Evolutionary conservation across 2,113 vertebrate species (phyloP), one percentile per base, ranked within the genome.

Genomic region (Chaetodon auriga): DNA sequence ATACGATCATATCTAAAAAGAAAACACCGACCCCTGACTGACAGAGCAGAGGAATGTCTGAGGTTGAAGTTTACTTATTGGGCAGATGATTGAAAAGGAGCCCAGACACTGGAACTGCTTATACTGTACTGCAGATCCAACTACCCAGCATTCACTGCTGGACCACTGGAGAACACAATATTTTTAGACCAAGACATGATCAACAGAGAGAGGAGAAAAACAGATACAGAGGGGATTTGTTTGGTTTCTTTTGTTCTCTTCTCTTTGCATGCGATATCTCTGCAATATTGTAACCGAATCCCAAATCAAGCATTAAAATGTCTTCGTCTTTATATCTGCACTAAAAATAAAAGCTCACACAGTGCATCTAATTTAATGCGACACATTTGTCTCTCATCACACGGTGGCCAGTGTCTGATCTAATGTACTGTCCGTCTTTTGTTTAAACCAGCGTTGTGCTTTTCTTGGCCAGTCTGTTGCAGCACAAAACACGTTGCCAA

Each of bases 121-220:
- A 25, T 15, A 16, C 0, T 54, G 2, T 57, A 6, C 1, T 48
- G 41, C 18, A 30, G 45, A 64, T 84, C 68, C 63, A 84, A 71
- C 82, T 89, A 81, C 72, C 65, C 72, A 80, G 68, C 58, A 80
- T 84, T 84, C 75, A 48, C 72, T 72, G 62, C 43, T 53, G 62
- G 58, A 76, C 68, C 66, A 35, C 68, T 71, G 57, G 51, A 70
- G 78, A 87, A 57, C 54, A 78, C 75, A 82, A 48, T 58, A 76
- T 48, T 61, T 79, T 53, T 36, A 76, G 81, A 19, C 19, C 54
- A 54, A 54, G 30, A 74, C 35, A 58, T 30, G 19, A 65, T 54
- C 36, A 71, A 57, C 15, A 63, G 45, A 45, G 25, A 68, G 61
- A 68, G 41, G 41, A 43, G n/a, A 46, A 36, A 78, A 75, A 71